These are phyloP conservation scores for Tamandua tetradactyla DNA, from an alignment of 2,797 vertebrate species.

Conservation along the genomic window DNA sequence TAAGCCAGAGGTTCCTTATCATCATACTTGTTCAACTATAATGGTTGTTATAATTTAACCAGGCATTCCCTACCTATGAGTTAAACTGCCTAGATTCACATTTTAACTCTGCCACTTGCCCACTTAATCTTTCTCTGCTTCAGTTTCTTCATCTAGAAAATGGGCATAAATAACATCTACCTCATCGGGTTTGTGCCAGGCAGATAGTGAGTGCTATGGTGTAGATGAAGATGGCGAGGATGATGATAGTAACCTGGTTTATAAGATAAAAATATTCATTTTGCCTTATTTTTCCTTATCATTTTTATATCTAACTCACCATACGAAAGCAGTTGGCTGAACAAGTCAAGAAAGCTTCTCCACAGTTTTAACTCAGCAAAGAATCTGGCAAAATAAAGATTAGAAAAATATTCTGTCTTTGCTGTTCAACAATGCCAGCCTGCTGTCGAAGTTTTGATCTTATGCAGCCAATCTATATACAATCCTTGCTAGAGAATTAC, in stretches of 20 bases:
- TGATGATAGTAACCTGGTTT: not conserved
- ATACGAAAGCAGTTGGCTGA: not conserved
- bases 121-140: not conserved
- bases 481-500: not conserved
- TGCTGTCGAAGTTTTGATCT: not conserved
- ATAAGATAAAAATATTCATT: not conserved
- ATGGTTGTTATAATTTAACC: not conserved
- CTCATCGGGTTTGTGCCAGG: not conserved
- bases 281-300: not conserved
- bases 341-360: not conserved
- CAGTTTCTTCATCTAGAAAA: not conserved
- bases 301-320: not conserved
- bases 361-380: not conserved
- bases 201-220: not conserved
- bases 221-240: not conserved
- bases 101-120: not conserved
- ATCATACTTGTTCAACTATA: not conserved
- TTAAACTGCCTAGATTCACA: not conserved
- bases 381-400: not conserved
- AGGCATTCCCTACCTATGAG: not conserved
- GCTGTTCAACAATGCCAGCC: not conserved
- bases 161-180: not conserved
- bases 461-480: too few relatives aligned
- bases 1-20: not conserved
- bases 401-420: not conserved